Base-by-base conservation (phyloP, 1,140 invertebrate genomes). In the Stenopsyche tienmushanensis region DNA sequence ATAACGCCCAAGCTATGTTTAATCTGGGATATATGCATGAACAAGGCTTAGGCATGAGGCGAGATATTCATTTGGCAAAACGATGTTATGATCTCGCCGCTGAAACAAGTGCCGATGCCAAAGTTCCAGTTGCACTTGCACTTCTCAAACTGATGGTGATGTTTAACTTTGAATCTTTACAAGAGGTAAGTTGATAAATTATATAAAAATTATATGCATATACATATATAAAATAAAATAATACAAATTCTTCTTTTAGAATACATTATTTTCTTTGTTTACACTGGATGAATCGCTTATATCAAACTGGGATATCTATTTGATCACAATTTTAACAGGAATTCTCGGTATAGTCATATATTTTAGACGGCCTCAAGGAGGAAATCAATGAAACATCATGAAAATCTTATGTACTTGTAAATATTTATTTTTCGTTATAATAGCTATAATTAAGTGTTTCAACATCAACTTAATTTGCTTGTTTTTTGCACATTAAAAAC, bases 11-110 rank as follows among this genome's bases (percentile, higher is more conserved):
- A 76, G 97, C 98, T 3, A 97, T 98, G 89, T 99, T 99, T 75
- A 99, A 99, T 82, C 84, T 99, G 45, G 97, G 94, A 1, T 99
- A 99, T 75, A 99, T 99, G 97, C 96, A 99, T 78, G 97, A 99
- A 80, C 91, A 93, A 72, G 97, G 97, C 0, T 82, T 98, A 17
- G 97, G 97, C 3, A 88, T 98, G 78, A 82, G 85, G 2, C 83
- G 84, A 65, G 90, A 93, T 77, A 85, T 89, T 71, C 89, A 93
- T 78, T 77, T 93, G 26, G 90, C 90, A 1, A 93, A 93, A 77
- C 83, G 97, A 45, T 97, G 94, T 76, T 99, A 99, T 78, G 97
- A 99, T 82, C 86, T 93, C 74, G 97, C 97, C 1, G 94, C 96
- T 0, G 96, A 99, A 76, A 93, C 94, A 0, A 94, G 90, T 78